Evolutionary conservation across 2,888 invertebrate genomes (phyloP), one percentile per base, ranked within the genome.

Genomic region (Pandemis cinnamomeana): DNA sequence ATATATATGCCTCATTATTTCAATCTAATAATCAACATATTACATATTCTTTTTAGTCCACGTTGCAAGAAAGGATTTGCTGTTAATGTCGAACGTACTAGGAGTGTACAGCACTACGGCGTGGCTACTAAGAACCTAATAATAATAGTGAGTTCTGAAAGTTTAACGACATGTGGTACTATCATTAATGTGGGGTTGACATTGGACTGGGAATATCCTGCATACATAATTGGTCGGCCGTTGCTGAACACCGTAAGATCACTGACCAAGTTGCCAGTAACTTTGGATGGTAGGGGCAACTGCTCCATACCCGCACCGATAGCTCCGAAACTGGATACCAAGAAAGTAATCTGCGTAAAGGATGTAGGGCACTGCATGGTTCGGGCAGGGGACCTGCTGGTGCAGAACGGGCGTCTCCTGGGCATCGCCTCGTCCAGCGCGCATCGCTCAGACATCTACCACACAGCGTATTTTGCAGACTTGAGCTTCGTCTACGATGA

Each of bases 51-150:
- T 64, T 90, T 75, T 85, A 93, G 93, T 27, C 89, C 87, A 20
- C 82, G 83, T 60, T 93, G 93, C 83, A 91, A 88, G 79, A 92
- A 91, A 83, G 89, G 90, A 8, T 91, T 92, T 76, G 62, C 88
- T 0, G 83, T 91, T 11, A 86, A 90, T 63, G 76, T 81, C 3
- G 81, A 86, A 10, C 87, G 90, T 67, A 77, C 82, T 0, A 80
- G 92, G 55, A 79, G 81, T 7, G 79, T 92, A 60, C 78, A 81
- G 8, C 89, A 90, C 71, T 86, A 88, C 2, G 89, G 88, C 3
- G 82, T 84, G 0, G 74, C 86, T 20, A 87, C 88, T 1, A 88
- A 87, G 67, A 87, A 83, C 42, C 78, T 93, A 53, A 89, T 89
- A 2, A 79, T 92, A 7, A 75, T 93, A 72, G 86, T 86, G 2